Base-by-base conservation (phyloP, 2,113 vertebrate genomes). In the Crotophaga sulcirostris region DNA sequence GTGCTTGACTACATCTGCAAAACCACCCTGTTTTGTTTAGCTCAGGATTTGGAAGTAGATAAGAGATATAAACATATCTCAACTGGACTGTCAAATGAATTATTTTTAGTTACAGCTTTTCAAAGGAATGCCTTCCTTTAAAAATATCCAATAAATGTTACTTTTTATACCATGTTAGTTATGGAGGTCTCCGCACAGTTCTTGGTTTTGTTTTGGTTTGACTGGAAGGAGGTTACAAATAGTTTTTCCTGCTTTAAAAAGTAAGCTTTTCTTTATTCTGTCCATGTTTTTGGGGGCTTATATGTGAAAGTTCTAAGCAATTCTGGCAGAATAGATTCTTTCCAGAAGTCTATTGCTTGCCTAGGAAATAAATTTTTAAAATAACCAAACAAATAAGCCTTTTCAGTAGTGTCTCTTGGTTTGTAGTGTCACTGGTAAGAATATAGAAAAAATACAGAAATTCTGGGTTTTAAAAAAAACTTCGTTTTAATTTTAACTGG, bases 21-120 rank as follows among this genome's bases (percentile, higher is more conserved):
- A 92, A 95, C 13, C 5, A 24, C 55, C 26, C 29, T 51, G 20
- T 78, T 94, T 86, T 42, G 34, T 83, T 84, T 74, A 90, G 68
- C 47, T 49, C 29, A 55, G 47, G 21, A 69, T 80, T 94, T 90
- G 70, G 51, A 84, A 77, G 49, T 34, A 77, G 76, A 47, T 47
- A 42, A n/a, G 42, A 55, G 72, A 45, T 34, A 23, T 81, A 84
- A 88, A 84, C 2, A 1, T 74, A 28, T 77, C 59, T 90, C 79
- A 91, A 16, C 33, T 85, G 72, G 34, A 55, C 51, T 92, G 85
- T 95, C 75, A 87, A 62, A 38, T 67, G 8, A 89, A 89, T 90
- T 83, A 56, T 87, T 87, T 92, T 79, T 85, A 91, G 66, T 84
- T 78, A 44, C 49, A 92, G 74, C 64, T 93, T 90, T 95, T 95